phyloP scores from a whole-genome alignment of 92 coral and sea anemone species.

The Epizoanthus stellaris region DNA sequence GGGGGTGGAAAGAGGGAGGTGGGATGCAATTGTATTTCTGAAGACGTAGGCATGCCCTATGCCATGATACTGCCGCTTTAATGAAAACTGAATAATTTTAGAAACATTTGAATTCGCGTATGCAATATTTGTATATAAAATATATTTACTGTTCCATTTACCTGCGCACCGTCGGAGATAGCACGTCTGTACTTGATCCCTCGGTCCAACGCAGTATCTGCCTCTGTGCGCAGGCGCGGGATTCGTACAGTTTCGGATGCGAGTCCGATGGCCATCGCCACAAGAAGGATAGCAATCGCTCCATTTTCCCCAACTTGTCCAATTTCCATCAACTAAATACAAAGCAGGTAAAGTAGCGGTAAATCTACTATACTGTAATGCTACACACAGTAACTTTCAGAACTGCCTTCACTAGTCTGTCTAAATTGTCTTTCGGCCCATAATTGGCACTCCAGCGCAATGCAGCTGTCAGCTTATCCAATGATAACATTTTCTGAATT shows the following conservation, averaged over 20 bases:
- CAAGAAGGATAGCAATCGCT: conserved; percentile 10
- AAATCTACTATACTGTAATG: no score
- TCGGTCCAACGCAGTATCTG: not conserved
- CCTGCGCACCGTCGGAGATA: conserved; percentile 31
- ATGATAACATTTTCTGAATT: no score
- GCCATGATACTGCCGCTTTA: no score
- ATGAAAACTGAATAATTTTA: no score
- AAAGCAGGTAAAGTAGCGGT: not conserved
- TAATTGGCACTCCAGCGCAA: no score
- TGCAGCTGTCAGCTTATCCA: no score
- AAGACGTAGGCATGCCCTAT: no score
- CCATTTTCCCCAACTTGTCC: conserved; percentile 38
- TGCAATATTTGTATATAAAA: no score
- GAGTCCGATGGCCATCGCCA: conserved; percentile 28
- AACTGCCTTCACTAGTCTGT: not conserved
- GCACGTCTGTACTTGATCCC: conserved; percentile 28
- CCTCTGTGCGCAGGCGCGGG: conserved; percentile 40
- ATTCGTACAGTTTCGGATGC: conserved; percentile 22
- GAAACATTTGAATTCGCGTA: no score
- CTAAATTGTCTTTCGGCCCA: not conserved
- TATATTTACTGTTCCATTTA: not conserved
- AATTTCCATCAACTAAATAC: conserved; percentile 24
- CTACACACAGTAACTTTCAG: no score
- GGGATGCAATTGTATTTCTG: no score
- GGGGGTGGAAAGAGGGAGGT: no score